phyloP scores from a whole-genome alignment of 1,140 invertebrate genomes.

The Hyles euphorbiae region DNA sequence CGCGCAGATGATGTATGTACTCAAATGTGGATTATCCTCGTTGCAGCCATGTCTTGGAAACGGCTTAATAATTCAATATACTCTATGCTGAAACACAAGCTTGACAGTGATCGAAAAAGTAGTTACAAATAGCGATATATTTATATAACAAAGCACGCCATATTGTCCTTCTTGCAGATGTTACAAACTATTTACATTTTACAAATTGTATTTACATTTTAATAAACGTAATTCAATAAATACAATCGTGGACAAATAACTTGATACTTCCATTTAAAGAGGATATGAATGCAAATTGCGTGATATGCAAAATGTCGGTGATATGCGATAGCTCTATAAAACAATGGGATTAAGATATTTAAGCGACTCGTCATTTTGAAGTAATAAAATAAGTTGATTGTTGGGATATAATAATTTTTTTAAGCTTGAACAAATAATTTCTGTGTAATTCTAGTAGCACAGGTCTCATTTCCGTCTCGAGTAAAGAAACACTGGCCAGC shows the following conservation, averaged over 20 bases:
- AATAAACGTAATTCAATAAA: not conserved
- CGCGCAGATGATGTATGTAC: no score
- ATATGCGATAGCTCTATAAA: conserved; percentile 3
- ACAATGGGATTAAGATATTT: no score
- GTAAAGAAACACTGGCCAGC: no score
- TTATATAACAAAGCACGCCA: conserved; percentile 52
- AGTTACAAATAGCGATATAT: conserved; percentile 16
- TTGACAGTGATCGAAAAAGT: not conserved
- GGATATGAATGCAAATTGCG: not conserved
- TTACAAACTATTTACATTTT: conserved; percentile 33
- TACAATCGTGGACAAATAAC: not conserved
- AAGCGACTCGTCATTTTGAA: no score
- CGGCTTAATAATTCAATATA: not conserved
- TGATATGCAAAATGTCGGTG: not conserved
- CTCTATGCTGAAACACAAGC: not conserved
- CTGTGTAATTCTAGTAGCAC: no score
- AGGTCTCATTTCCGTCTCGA: no score
- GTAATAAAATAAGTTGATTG: no score
- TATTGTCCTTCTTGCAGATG: conserved; percentile 61
- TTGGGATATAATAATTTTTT: no score
- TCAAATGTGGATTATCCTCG: no score
- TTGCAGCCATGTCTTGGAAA: no score
- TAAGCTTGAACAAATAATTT: no score
- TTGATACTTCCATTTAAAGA: not conserved
- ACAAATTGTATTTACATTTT: conserved; percentile 7